phyloP scores from a whole-genome alignment of 2,113 vertebrate species.

The Uropsilus gracilis region DNA sequence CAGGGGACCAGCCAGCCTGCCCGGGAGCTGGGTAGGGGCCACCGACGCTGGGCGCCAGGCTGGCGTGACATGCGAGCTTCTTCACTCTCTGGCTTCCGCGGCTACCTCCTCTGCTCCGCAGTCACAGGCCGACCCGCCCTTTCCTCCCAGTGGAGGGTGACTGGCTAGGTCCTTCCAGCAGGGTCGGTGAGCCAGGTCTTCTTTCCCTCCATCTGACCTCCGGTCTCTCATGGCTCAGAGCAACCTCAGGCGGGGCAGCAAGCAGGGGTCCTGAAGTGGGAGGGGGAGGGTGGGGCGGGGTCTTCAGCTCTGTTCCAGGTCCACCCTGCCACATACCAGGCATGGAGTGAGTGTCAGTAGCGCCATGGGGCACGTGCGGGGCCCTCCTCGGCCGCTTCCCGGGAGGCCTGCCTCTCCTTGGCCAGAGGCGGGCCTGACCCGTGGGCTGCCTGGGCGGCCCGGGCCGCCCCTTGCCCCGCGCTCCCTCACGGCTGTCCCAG shows the following conservation, averaged over 20 bases:
- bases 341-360: neutral
- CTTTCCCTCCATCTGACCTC: neutral
- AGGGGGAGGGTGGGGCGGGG: too few species aligned
- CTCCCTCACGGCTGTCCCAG: neutral
- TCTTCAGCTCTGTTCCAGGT: neutral
- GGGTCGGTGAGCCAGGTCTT: neutral
- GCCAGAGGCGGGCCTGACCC: neutral
- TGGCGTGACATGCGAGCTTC: too few species aligned
- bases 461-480: neutral
- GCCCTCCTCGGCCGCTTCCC: neutral
- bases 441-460: neutral
- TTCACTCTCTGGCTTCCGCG: neutral
- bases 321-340: neutral
- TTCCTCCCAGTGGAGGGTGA: neutral
- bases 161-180: neutral
- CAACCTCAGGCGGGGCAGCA: neutral
- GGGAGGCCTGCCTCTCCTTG: neutral
- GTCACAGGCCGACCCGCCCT: neutral
- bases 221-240: neutral
- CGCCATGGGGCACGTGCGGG: neutral
- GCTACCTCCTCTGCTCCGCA: neutral
- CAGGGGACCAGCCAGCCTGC: neutral
- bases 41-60: neutral
- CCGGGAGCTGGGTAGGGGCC: neutral
- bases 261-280: neutral